Conservation (phyloP, 2,797 vertebrate genomes). For the Poeciliopsis turneri region DNA sequence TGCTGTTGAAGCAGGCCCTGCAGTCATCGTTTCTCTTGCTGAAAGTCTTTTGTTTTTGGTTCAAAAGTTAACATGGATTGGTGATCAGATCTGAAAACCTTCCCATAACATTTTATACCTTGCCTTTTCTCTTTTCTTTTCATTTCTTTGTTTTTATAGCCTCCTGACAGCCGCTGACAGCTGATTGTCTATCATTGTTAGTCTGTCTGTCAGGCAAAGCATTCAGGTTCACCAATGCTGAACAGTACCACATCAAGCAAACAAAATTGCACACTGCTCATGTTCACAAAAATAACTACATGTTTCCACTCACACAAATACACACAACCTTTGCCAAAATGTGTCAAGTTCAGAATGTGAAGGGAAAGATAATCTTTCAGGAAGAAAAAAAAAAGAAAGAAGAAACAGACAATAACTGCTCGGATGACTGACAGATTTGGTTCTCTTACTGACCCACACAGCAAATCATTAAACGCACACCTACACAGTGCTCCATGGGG, state of each 20-base stretch:
- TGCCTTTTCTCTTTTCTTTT: not conserved
- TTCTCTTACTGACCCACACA: constrained; percentile 52
- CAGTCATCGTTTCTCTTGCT: not conserved
- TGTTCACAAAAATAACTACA: constrained; percentile 2
- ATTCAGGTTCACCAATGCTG: constrained; percentile 26
- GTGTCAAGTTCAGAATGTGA: constrained; percentile 20
- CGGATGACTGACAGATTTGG: constrained; percentile 56
- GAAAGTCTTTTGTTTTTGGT: not conserved
- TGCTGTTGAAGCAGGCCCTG: not conserved
- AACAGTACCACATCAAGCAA: constrained; percentile 9
- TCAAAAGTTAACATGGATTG: not conserved
- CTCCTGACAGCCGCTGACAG: constrained; percentile 10
- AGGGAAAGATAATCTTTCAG: constrained; percentile 26
- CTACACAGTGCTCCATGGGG: constrained; percentile 31
- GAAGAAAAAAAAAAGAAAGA: constrained; percentile 30
- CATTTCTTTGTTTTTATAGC: not conserved
- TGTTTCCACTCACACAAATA: not conserved
- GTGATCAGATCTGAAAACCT: not conserved
- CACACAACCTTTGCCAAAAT: not conserved
- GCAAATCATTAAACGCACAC: constrained; percentile 47
- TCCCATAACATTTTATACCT: not conserved
- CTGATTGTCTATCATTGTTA: constrained; percentile 44
- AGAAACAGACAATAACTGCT: constrained; percentile 25
- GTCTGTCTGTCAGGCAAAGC: constrained; percentile 37
- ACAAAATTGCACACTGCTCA: constrained; percentile 1